phyloP scores from a whole-genome alignment of 2,113 vertebrate species.

The Stigmatopora argus region DNA sequence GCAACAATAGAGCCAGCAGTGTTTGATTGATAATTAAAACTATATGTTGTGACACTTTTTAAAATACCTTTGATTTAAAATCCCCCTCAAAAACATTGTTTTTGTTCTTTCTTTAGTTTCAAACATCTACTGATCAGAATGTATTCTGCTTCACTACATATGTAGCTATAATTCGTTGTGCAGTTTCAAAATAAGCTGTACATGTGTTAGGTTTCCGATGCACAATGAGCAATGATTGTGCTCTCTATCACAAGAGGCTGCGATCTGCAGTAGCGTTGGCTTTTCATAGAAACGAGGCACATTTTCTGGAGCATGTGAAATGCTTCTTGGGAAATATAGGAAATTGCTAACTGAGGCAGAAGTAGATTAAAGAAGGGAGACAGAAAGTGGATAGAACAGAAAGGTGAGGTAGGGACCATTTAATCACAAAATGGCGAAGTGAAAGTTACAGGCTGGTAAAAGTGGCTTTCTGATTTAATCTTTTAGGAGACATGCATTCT shows the following conservation, averaged over 20 bases:
- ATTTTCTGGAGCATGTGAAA: conserved; percentile 16
- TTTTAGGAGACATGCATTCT: conserved; percentile 7
- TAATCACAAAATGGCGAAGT: conserved; percentile 13
- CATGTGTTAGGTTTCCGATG: background rate
- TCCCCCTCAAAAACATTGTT: background rate
- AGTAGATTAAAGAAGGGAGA: conserved; percentile 17
- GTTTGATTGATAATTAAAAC: background rate
- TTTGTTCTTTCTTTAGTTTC: too few species aligned
- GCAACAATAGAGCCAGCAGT: background rate
- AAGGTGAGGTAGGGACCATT: conserved; percentile 15
- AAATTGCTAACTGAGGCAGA: conserved; percentile 37
- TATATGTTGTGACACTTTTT: background rate
- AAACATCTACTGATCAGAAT: background rate
- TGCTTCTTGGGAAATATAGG: conserved; percentile 42
- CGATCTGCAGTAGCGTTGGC: conserved; percentile 9
- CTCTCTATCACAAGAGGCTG: background rate
- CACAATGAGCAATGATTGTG: conserved; percentile 3
- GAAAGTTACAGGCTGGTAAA: conserved; percentile 2
- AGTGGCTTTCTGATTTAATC: conserved; percentile 9
- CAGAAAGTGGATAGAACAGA: conserved; percentile 9
- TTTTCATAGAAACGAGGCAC: conserved; percentile 18
- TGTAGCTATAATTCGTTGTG: background rate
- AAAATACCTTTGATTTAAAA: background rate
- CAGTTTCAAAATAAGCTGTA: background rate
- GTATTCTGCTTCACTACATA: background rate